Evolutionary conservation across 2,113 vertebrate species (phyloP), one percentile per base, ranked within the genome.

Genomic region (Xenopus borealis): DNA sequence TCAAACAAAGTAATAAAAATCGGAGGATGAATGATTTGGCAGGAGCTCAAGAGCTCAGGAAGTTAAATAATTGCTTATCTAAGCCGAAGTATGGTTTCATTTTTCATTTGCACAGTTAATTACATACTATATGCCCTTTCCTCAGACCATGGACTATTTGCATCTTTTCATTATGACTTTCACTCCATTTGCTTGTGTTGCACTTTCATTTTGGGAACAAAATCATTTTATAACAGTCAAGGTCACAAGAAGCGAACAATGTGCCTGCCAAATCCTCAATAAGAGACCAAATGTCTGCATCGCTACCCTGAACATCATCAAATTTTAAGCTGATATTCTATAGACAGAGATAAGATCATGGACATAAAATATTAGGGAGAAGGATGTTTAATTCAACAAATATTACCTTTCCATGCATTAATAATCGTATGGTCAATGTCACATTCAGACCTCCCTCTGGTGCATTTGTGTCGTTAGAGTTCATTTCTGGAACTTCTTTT

Each of bases 341-440:
- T 40, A 40, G 5, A 40, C 47, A 50, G 12, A 50, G 47, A 50
- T 12, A 50, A 50, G 14, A 13, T 50, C 14, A 13, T 55, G 18
- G 12, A 55, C 53, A 55, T 55, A 16, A 6, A 40, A 40, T 50
- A 16, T 50, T 50, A 40, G 33, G 33, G 1, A 40, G 33, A 6
- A 40, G 33, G 8, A 6, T 40, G 8, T 40, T 40, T 40, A 40
- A n/a, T 55, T 17, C 2, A 9, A n/a, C 16, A n/a, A 9, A 50
- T 81, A 67, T 91, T 91, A 96, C 95, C 93, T 96, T 96, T 80
- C 95, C 94, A 0, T 96, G 94, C 95, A 96, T 96, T 83, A 96
- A 88, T 82, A 95, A 91, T 69, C 94, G 89, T 73, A 96, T 91
- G 55, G 93, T 96, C 80, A 96, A 88, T 0, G 92, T 95, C 80